Percentiles rank a stretch among this genome's conserved stretches.
These are phyloP conservation scores for Chionodraco myersi DNA, from an alignment of 2,113 vertebrate genomes.

Conservation along the genomic window DNA sequence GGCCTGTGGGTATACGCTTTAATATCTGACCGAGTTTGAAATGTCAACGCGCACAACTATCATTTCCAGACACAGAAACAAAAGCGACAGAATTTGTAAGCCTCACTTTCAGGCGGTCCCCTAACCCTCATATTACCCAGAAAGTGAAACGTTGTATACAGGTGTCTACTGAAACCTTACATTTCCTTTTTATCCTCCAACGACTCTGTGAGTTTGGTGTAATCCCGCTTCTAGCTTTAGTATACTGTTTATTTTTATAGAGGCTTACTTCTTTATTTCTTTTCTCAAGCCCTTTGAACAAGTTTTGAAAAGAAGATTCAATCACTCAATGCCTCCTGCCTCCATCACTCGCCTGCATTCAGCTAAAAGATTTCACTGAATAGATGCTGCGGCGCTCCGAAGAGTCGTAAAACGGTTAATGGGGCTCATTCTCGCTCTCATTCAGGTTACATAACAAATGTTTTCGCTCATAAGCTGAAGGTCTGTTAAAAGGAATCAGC, in stretches of 20 bases:
- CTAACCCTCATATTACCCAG: not conserved
- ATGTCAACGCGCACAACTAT: too few species aligned
- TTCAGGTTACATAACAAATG: conserved; percentile 12
- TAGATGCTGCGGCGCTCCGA: conserved; percentile 27
- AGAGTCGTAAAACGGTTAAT: conserved; percentile 39
- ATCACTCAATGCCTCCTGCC: conserved; percentile 5
- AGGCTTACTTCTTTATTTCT: conserved; percentile 7
- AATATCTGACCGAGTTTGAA: too few species aligned
- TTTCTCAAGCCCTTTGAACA: conserved; percentile 40
- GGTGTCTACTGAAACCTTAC: not conserved
- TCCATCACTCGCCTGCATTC: conserved; percentile 34
- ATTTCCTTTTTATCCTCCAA: not conserved
- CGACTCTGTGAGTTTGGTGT: not conserved
- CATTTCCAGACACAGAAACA: too few species aligned
- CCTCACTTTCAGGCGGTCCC: not conserved
- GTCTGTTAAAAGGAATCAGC: conserved; percentile 9
- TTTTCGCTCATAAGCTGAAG: conserved; percentile 15
- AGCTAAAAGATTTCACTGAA: conserved; percentile 32
- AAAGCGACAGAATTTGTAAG: not conserved
- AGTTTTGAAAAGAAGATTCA: conserved; percentile 52
- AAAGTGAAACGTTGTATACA: not conserved
- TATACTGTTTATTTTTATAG: conserved; percentile 8
- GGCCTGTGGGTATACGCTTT: not conserved
- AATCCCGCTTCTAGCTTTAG: conserved; percentile 3
- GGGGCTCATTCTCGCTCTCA: conserved; percentile 35